These are phyloP conservation scores for Eurytoma adleriae DNA, from an alignment of 2,888 invertebrate species.

Conservation along the genomic window DNA sequence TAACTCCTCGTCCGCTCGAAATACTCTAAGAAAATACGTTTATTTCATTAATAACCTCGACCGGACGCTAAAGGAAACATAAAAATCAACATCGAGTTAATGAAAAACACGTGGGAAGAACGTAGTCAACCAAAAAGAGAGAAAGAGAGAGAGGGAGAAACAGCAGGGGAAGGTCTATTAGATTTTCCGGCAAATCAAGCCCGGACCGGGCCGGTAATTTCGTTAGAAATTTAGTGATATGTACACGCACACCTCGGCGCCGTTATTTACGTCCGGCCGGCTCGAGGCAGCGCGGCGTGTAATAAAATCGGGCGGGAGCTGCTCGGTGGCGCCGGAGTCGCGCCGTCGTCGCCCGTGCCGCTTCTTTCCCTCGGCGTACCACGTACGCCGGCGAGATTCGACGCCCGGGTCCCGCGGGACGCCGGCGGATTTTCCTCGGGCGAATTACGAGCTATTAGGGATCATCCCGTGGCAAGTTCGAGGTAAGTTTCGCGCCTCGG, in stretches of 20 bases:
- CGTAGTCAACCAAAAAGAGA: background rate
- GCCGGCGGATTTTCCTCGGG: background rate
- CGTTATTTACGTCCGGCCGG: slow-evolving; percentile 29
- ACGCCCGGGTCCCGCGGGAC: slow-evolving; percentile 28
- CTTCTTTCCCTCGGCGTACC: background rate
- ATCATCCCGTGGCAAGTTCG: too few relatives aligned
- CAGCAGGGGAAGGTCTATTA: background rate
- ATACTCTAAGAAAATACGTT: too few relatives aligned
- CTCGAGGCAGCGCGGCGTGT: slow-evolving; percentile 12
- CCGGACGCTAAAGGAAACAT: too few relatives aligned
- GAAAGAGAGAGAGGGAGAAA: background rate
- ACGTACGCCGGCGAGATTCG: slow-evolving; percentile 15
- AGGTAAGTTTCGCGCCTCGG: too few relatives aligned
- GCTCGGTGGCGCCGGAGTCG: too few relatives aligned
- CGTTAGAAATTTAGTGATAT: slow-evolving; percentile 19
- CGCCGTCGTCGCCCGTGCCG: background rate
- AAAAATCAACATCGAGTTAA: background rate
- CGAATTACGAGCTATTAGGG: too few relatives aligned
- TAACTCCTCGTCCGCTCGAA: too few relatives aligned
- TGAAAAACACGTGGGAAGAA: too few relatives aligned
- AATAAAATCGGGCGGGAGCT: slow-evolving; percentile 44
- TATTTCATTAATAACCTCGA: too few relatives aligned
- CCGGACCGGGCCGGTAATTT: slow-evolving; percentile 2
- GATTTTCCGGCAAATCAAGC: slow-evolving; percentile 29
- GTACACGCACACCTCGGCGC: background rate